phyloP scores from a whole-genome alignment of 1,140 invertebrate genomes.

The Dendrolimus punctatus region DNA sequence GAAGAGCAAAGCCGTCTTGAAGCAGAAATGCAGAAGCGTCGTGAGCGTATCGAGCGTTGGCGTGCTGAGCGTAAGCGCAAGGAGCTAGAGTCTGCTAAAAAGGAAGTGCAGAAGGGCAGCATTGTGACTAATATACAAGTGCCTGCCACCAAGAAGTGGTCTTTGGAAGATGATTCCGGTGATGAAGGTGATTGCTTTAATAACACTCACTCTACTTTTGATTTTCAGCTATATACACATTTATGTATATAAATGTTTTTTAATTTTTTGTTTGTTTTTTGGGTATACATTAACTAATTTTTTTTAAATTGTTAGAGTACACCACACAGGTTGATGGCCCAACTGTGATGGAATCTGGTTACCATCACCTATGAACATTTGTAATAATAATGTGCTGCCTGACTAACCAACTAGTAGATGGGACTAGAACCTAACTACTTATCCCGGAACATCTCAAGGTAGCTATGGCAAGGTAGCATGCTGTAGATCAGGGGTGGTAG shows the following conservation, averaged over 20 bases:
- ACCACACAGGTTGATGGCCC: too few species aligned
- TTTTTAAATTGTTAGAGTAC: too few species aligned
- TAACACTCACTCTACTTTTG: not conserved
- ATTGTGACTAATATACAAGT: conserved; percentile 71
- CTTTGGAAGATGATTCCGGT: conserved; percentile 91
- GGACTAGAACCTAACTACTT: too few species aligned
- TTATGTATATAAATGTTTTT: conserved; percentile 6
- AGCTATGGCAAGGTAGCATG: too few species aligned
- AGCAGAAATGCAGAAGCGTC: conserved; percentile 95
- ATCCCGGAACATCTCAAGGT: too few species aligned
- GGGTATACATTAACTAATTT: too few species aligned
- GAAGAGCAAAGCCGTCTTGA: conserved; percentile 93
- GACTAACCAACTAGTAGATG: too few species aligned
- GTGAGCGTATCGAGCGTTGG: conserved; percentile 95
- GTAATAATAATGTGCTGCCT: too few species aligned
- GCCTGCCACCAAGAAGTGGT: conserved; percentile 89
- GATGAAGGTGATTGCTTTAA: conserved; percentile 70
- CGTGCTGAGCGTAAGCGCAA: conserved; percentile 90
- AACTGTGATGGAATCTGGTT: too few species aligned
- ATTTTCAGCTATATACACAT: not conserved
- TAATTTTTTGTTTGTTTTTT: conserved; percentile 4
- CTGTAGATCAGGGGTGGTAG: too few species aligned
- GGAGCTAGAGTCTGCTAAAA: conserved; percentile 84
- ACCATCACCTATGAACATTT: too few species aligned
- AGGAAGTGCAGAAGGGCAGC: conserved; percentile 77